A percentile compares a stretch with the other conserved stretches of the same genome.
These are phyloP conservation scores for Mormyrus hasselquistii DNA, from an alignment of 2,797 vertebrate genomes.

Conservation along the genomic window DNA sequence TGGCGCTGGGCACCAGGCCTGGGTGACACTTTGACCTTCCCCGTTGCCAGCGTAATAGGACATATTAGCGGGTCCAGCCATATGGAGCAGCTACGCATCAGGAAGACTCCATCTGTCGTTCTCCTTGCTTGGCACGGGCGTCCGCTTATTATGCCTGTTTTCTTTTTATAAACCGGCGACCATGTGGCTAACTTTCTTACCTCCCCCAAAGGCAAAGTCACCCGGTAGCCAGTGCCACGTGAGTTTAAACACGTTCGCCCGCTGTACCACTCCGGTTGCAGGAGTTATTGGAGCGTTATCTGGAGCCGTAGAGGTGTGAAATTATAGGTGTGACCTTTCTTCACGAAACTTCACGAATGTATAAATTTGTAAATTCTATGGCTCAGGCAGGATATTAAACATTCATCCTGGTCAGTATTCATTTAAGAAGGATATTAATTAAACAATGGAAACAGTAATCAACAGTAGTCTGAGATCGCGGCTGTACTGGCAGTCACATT, in stretches of 20 bases:
- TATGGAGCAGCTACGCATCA: slow-evolving; percentile 47
- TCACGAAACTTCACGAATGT: not conserved
- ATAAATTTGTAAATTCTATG: not conserved
- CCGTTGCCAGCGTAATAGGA: slow-evolving; percentile 41
- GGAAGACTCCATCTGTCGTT: slow-evolving; percentile 49
- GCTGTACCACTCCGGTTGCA: not conserved
- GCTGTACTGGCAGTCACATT: not conserved
- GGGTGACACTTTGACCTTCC: slow-evolving; percentile 27
- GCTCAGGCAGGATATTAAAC: not conserved
- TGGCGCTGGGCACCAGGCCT: slow-evolving; percentile 3
- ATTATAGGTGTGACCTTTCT: not conserved
- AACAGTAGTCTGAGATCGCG: not conserved
- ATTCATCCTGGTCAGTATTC: not conserved
- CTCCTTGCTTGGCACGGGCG: slow-evolving; percentile 40
- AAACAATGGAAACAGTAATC: not conserved
- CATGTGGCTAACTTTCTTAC: slow-evolving; percentile 15
- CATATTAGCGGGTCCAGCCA: slow-evolving; percentile 44
- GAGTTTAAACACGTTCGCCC: not conserved
- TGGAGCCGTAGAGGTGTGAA: not conserved
- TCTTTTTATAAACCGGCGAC: slow-evolving; percentile 38
- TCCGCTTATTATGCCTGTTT: slow-evolving; percentile 35
- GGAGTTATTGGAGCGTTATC: not conserved
- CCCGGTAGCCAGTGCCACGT: not conserved
- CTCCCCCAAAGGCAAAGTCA: not conserved
- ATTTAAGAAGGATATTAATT: not conserved